Evolutionary conservation across 1,140 invertebrate species (phyloP).

Genomic region (Drosophila carrolli): DNA sequence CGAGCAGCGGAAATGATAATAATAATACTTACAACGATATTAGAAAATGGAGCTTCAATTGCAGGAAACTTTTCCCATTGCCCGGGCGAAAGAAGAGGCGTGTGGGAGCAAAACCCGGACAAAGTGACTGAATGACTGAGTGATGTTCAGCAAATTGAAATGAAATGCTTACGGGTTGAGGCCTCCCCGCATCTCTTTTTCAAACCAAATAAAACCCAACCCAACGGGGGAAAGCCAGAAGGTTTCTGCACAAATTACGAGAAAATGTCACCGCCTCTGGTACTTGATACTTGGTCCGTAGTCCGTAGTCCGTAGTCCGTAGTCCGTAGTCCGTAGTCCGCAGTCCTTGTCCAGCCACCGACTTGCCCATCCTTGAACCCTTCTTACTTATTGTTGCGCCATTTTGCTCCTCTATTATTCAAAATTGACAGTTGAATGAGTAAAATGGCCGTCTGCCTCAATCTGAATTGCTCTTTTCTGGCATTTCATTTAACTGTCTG

Average conservation of each 20-base stretch:
- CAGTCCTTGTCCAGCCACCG: conserved; percentile 9
- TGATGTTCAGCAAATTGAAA: conserved; percentile 70
- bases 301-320: too few relatives aligned
- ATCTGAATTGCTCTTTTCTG: conserved; percentile 34
- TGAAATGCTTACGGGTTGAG: conserved; percentile 60
- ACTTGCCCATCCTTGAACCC: neutral
- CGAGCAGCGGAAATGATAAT: conserved; percentile 69
- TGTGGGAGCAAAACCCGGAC: conserved; percentile 7
- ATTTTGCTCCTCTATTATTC: conserved; percentile 80
- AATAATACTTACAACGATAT: conserved; percentile 78
- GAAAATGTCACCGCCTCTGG: conserved; percentile 64
- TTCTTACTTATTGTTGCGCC: conserved; percentile 65
- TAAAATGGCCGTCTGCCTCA: conserved; percentile 61
- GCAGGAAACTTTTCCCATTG: conserved; percentile 33
- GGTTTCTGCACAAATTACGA: conserved; percentile 77
- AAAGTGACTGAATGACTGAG: conserved; percentile 54
- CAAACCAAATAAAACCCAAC: conserved; percentile 4
- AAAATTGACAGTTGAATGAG: conserved; percentile 81
- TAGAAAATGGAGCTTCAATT: conserved; percentile 63
- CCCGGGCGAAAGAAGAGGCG: neutral
- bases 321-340: neutral
- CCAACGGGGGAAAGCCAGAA: conserved; percentile 47
- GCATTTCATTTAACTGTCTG: conserved; percentile 62
- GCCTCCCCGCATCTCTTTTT: conserved; percentile 16
- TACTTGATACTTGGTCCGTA: conserved; percentile 3